phyloP scores from a whole-genome alignment of 30 jellyfish, hydroid and myxozoan genomes.

The Pelagia noctiluca region DNA sequence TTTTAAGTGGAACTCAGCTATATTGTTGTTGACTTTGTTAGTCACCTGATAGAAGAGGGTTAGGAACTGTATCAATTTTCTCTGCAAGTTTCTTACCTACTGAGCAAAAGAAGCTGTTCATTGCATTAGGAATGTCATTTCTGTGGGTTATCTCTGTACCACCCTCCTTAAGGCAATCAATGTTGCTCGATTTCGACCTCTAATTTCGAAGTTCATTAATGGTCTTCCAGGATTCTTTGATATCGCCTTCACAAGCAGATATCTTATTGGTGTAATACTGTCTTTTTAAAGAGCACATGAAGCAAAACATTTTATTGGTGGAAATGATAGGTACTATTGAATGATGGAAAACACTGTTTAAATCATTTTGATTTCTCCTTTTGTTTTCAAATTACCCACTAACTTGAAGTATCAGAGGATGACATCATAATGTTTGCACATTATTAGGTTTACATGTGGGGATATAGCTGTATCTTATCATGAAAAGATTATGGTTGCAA shows the following conservation, averaged over 20 bases:
- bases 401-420: no score
- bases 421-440: no score
- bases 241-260: not conserved
- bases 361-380: no score
- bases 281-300: no score
- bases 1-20: not conserved
- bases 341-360: no score
- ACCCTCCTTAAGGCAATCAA: not conserved
- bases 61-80: constrained; percentile 32
- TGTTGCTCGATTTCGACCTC: constrained; percentile 21
- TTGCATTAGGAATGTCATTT: constrained; percentile 1
- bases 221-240: constrained; percentile 21
- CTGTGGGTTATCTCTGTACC: not conserved
- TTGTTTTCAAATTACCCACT: no score
- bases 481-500: no score
- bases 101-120: constrained; percentile 24
- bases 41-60: constrained; percentile 12
- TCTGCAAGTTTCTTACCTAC: constrained; percentile 22
- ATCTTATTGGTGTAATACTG: not conserved
- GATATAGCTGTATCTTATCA: no score
- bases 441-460: no score
- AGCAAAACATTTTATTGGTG: no score
- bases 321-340: no score
- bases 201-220: constrained; percentile 19
- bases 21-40: constrained; percentile 9